A percentile compares a stretch with the other conserved stretches of the same genome.
Conservation (phyloP, 2,113 vertebrate genomes). For the Microtus montanus region DNA sequence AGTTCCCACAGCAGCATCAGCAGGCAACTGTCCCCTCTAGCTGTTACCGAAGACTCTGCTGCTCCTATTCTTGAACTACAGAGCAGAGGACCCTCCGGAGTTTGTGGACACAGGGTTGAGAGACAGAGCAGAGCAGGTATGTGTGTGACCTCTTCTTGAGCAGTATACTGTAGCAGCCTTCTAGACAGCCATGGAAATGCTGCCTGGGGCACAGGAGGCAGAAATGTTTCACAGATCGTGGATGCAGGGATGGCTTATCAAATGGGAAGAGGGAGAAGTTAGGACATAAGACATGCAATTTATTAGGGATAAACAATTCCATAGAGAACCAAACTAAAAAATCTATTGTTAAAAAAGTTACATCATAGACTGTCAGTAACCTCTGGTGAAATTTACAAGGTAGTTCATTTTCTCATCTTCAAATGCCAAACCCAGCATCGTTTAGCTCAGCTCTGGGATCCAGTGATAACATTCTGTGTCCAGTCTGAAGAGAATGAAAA, state of each 20-base stretch:
- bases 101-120: conserved; percentile 86
- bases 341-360: not conserved
- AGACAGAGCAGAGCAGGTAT: conserved; percentile 88
- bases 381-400: not conserved
- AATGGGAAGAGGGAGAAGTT: not conserved
- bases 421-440: not conserved
- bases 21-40: conserved; percentile 87
- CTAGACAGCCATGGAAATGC: not conserved
- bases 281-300: not conserved
- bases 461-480: not conserved
- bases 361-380: not conserved
- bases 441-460: not conserved
- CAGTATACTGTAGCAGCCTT: not conserved
- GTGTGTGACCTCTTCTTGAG: conserved; percentile 28
- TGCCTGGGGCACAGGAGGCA: not conserved
- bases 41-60: conserved; percentile 88
- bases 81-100: conserved; percentile 86
- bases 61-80: conserved; percentile 90
- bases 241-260: not conserved
- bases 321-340: conserved; percentile 22
- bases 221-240: not conserved
- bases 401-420: not conserved
- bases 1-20: conserved; percentile 86
- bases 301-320: not conserved
- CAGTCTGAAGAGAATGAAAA: conserved; percentile 4